These are phyloP conservation scores for Leptinotarsa texana DNA, from an alignment of 1,140 invertebrate genomes.

Conservation along the genomic window DNA sequence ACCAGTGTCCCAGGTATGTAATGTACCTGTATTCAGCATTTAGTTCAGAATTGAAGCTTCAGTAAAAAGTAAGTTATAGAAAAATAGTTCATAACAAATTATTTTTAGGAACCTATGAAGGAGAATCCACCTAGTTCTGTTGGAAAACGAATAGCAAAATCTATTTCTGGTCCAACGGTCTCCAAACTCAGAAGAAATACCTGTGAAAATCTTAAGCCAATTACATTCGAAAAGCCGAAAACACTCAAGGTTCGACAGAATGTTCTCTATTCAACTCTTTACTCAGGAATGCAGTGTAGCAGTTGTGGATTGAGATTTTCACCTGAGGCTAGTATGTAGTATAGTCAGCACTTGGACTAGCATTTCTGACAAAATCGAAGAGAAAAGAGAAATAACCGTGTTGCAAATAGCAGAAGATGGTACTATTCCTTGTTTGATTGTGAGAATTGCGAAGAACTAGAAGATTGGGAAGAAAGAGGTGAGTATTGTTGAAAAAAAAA, in stretches of 20 bases:
- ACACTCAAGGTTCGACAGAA: slow-evolving; percentile 76
- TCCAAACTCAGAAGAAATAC: slow-evolving; percentile 1
- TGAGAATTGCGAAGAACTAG: slow-evolving; percentile 92
- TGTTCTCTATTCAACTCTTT: slow-evolving; percentile 70
- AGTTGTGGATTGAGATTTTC: slow-evolving; percentile 60
- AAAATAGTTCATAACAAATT: no score
- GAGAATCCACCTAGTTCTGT: no score
- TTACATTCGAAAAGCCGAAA: slow-evolving; percentile 70
- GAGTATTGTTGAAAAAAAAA: slow-evolving; percentile 37
- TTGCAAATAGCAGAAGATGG: slow-evolving; percentile 83
- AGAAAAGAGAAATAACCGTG: slow-evolving; percentile 81
- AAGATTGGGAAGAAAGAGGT: slow-evolving; percentile 90
- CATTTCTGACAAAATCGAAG: slow-evolving; percentile 72
- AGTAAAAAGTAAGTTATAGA: no score
- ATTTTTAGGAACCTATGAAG: no score
- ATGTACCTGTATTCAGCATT: not conserved
- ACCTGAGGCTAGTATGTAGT: slow-evolving; percentile 62
- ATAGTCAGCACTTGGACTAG: slow-evolving; percentile 95
- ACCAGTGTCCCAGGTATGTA: not conserved
- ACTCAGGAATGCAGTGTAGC: slow-evolving; percentile 90
- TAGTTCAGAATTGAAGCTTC: no score
- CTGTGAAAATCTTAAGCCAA: slow-evolving; percentile 58
- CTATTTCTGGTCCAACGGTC: not conserved
- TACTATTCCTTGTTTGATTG: slow-evolving; percentile 90
- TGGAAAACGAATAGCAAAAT: no score